Percentiles rank a stretch among this genome's conserved stretches.
These are phyloP conservation scores for Cheilosia vulpina DNA, from an alignment of 2,888 invertebrate genomes.

Conservation along the genomic window DNA sequence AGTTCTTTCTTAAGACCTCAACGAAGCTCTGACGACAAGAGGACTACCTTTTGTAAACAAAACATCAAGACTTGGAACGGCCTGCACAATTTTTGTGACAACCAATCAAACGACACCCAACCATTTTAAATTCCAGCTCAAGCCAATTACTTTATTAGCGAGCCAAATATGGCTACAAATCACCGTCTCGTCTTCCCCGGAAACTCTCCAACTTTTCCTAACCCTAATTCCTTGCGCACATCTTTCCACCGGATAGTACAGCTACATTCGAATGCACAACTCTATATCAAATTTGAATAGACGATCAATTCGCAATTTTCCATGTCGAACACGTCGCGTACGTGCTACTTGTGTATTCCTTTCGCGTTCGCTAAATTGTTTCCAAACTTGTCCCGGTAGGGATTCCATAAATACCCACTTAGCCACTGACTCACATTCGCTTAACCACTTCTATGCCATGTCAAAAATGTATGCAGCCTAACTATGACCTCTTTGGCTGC, in stretches of 20 bases:
- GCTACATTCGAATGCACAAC: conserved; percentile 32
- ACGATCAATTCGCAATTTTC: conserved; percentile 58
- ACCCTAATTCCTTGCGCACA: conserved; percentile 38
- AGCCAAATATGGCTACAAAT: not conserved
- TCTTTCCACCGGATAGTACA: conserved; percentile 19
- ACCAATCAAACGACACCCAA: not conserved
- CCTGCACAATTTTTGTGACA: no score
- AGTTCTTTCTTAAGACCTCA: no score
- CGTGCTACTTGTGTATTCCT: conserved; percentile 54
- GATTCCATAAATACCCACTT: conserved; percentile 30
- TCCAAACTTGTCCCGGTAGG: conserved; percentile 47
- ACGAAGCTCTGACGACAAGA: no score
- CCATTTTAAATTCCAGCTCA: no score
- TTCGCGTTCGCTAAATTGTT: conserved; percentile 37
- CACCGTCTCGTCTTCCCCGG: not conserved
- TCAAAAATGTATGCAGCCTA: conserved; percentile 13
- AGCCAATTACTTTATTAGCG: no score
- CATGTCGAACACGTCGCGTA: conserved; percentile 61
- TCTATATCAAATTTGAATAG: conserved; percentile 51
- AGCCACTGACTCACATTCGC: conserved; percentile 36
- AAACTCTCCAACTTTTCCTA: conserved; percentile 28
- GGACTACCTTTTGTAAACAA: no score
- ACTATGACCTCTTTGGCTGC: conserved; percentile 57
- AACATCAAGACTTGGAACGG: no score
- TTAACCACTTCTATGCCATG: not conserved